Evolutionary conservation across 2,888 invertebrate genomes (phyloP), one percentile per base, ranked within the genome.

Genomic region (Melieria omissa): DNA sequence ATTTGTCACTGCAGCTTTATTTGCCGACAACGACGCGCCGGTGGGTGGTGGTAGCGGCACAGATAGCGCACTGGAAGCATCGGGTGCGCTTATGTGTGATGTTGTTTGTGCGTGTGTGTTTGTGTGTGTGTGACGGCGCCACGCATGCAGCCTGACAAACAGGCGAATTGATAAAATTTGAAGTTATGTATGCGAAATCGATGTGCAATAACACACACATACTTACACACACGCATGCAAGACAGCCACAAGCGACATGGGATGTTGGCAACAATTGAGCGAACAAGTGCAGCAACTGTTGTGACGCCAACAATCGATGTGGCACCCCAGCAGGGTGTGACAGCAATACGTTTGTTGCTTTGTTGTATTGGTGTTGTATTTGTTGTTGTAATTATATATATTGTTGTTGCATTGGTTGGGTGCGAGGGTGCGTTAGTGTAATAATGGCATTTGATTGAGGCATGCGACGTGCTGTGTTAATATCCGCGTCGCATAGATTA

Each of bases 391-490:
- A 29, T 29, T 29, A 29, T 29, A 29, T 29, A 3, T 29, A 29
- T 29, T 29, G 29, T 29, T 29, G 29, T 29, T 29, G 29, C 44
- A 52, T 10, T 65, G 71, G 14, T 12, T 44, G 63, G 61, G 58
- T n/a, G 46, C 14, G 44, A 42, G 70, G 60, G 63, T 70, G 64
- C 64, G 41, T 58, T 65, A 47, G 9, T 66, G 63, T 61, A 75
- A 75, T 75, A 75, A 73, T 75, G 62, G 67, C 70, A 44, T 72
- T 66, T 72, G 73, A 73, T 75, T 75, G 74, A 70, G 73, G 70
- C 75, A 71, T 72, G 75, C 66, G 76, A 72, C 78, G 75, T 73
- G 75, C 77, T 74, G 76, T 57, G 72, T 72, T 78, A 76, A 76
- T 77, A 71, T 73, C 70, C 67, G 61, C 16, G 60, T 65, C 55